Percentiles rank a stretch among this genome's conserved stretches.
These are phyloP conservation scores for Corythornis vintsioides DNA, from an alignment of 2,113 vertebrate genomes.

Conservation along the genomic window DNA sequence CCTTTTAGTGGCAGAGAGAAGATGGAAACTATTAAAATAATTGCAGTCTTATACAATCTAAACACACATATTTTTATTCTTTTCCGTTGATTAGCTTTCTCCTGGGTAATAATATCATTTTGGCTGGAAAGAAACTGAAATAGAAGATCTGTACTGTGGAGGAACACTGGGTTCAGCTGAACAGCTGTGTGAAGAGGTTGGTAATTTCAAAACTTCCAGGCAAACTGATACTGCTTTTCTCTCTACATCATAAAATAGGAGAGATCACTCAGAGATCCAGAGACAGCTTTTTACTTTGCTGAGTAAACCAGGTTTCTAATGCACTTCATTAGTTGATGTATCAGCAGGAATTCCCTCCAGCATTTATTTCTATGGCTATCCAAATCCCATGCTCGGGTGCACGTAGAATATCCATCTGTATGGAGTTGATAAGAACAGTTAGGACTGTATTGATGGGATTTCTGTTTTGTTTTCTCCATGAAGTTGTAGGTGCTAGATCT, in stretches of 20 bases:
- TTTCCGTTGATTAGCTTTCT: neutral
- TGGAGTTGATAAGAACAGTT: neutral
- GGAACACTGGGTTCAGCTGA: neutral
- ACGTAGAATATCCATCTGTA: neutral
- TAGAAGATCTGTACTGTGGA: neutral
- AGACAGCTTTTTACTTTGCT: neutral
- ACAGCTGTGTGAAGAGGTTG: neutral
- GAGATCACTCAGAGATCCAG: neutral
- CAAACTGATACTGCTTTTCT: neutral
- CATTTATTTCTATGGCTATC: neutral
- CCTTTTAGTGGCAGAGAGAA: neutral
- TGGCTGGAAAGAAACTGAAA: neutral
- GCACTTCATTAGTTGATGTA: neutral
- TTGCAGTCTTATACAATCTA: neutral
- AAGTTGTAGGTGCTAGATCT: neutral
- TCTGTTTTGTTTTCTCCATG: neutral
- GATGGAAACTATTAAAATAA: conserved; percentile 1
- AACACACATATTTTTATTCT: neutral
- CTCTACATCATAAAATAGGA: neutral
- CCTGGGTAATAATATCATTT: neutral
- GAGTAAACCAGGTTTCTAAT: neutral
- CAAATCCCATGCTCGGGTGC: neutral
- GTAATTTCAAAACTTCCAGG: neutral
- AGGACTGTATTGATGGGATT: neutral
- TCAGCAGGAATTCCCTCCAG: neutral